These are phyloP conservation scores for Brachyhypopomus occidentalis DNA, from an alignment of 2,113 vertebrate species.

Conservation along the genomic window DNA sequence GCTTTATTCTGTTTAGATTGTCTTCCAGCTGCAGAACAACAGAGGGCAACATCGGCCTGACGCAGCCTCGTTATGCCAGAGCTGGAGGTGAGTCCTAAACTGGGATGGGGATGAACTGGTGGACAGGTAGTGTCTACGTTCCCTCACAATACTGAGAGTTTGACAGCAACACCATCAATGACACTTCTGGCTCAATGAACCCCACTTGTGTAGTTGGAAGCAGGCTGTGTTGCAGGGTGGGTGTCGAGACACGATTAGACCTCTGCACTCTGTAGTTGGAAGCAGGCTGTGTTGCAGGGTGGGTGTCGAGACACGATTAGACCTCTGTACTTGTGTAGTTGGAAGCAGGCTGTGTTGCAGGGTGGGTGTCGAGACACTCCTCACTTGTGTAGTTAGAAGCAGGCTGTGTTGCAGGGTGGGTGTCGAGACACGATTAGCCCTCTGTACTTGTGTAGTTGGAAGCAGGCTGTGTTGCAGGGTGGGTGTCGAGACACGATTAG, in stretches of 20 bases:
- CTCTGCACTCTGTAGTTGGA: too few species aligned
- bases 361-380: slow-evolving; percentile 57
- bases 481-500: slow-evolving; percentile 37
- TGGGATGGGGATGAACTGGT: background rate
- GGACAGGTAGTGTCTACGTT: slow-evolving; percentile 25
- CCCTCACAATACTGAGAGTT: background rate
- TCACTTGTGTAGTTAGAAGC: too few species aligned
- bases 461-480: slow-evolving; percentile 53
- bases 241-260: too few species aligned
- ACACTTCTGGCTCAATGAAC: too few species aligned
- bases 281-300: too few species aligned
- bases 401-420: slow-evolving; percentile 59
- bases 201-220: too few species aligned
- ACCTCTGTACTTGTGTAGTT: too few species aligned
- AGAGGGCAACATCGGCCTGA: slow-evolving; percentile 76
- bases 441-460: too few species aligned
- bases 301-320: slow-evolving; percentile 37
- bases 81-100: slow-evolving; percentile 32
- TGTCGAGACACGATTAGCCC: too few species aligned
- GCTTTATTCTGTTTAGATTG: slow-evolving; percentile 79
- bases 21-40: slow-evolving; percentile 92
- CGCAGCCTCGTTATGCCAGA: slow-evolving; percentile 22
- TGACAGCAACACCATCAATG: too few species aligned
- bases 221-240: too few species aligned
- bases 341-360: background rate